Conservation (phyloP, 2,797 vertebrate species). For the Tauraco hartlaubi region DNA sequence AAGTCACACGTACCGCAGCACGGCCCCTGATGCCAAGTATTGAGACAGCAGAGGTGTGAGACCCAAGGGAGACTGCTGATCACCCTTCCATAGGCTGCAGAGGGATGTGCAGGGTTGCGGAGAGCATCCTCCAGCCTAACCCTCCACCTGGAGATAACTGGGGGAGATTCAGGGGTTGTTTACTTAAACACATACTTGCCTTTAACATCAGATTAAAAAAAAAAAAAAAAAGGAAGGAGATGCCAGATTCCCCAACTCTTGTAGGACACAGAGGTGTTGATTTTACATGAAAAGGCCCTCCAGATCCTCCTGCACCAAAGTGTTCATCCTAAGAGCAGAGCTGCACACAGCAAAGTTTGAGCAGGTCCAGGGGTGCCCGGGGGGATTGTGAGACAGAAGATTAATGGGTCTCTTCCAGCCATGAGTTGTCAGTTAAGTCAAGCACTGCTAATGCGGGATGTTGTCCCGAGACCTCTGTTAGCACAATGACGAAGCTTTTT, state of each 20-base stretch:
- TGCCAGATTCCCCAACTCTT: background rate
- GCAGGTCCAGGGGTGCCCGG: background rate
- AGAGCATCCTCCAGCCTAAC: background rate
- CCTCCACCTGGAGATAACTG: background rate
- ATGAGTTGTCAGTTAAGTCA: background rate
- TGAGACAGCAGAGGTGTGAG: background rate
- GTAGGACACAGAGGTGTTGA: background rate
- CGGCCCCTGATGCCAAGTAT: accelerated
- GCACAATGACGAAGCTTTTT: conserved; percentile 50
- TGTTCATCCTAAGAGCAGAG: background rate
- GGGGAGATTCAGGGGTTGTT: background rate
- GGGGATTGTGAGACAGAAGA: background rate
- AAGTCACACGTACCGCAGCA: background rate
- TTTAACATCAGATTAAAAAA: background rate
- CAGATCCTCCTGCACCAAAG: background rate
- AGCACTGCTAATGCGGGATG: background rate
- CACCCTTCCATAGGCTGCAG: background rate
- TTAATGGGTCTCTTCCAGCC: conserved; percentile 1
- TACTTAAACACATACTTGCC: background rate
- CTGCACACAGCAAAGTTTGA: background rate
- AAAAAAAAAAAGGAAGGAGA: background rate
- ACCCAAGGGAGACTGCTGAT: background rate
- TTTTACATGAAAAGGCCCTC: background rate
- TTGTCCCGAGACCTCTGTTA: background rate
- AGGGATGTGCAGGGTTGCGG: background rate